phyloP scores from a whole-genome alignment of 2,113 vertebrate genomes.

The Epinephelus moara region DNA sequence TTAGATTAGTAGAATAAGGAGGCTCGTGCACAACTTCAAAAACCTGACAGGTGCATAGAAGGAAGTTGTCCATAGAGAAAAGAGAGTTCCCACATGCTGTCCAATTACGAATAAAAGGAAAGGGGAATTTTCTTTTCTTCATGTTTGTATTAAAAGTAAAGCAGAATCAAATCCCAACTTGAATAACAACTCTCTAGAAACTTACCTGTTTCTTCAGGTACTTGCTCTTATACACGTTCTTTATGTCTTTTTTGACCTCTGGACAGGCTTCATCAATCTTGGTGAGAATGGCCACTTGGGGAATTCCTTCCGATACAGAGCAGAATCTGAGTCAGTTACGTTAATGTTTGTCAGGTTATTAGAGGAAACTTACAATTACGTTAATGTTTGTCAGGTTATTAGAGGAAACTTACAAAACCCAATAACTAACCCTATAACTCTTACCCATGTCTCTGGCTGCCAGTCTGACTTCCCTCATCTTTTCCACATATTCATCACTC shows the following conservation, averaged over 20 bases:
- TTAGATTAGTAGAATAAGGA: no score
- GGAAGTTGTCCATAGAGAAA: no score
- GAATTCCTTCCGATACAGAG: conserved; percentile 36
- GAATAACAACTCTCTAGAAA: background rate
- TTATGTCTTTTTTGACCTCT: background rate
- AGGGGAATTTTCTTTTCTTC: no score
- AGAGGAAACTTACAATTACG: background rate
- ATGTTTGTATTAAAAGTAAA: background rate
- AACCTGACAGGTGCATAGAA: no score
- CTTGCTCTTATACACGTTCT: conserved; percentile 31
- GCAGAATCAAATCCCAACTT: background rate
- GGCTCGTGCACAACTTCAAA: background rate
- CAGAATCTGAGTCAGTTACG: background rate
- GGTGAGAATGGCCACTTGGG: conserved; percentile 58
- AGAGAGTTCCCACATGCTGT: no score
- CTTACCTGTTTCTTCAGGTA: conserved; percentile 12
- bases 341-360: no score
- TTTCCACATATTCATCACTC: fast-evolving
- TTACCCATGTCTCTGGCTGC: conserved; percentile 46
- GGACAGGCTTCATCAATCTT: conserved; percentile 50
- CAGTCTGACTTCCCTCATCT: conserved; percentile 44
- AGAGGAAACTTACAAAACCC: background rate
- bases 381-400: background rate
- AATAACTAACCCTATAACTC: background rate
- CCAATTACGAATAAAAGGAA: no score